These are phyloP conservation scores for Oceanites oceanicus DNA, from an alignment of 2,113 vertebrate genomes.

Conservation along the genomic window DNA sequence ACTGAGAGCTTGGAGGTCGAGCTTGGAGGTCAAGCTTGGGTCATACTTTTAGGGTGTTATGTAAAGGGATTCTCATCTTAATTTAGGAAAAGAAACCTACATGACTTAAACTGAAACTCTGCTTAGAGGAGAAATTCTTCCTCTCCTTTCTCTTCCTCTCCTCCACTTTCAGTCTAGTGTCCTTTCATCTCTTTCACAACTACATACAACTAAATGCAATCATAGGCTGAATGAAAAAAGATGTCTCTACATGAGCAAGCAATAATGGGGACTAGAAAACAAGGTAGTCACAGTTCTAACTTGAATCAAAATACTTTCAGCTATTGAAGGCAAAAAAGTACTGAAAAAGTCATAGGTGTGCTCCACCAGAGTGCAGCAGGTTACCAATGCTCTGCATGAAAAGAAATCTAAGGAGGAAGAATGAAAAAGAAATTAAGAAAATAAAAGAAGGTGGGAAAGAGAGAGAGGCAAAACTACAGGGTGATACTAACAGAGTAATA, in stretches of 20 bases:
- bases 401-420: neutral
- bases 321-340: neutral
- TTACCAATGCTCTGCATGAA: neutral
- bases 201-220: neutral
- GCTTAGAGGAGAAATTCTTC: neutral
- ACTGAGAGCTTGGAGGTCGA: neutral
- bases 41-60: neutral
- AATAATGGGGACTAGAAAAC: neutral
- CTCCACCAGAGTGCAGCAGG: neutral
- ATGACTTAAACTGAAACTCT: neutral
- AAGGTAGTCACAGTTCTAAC: neutral
- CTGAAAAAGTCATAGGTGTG: neutral
- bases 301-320: neutral
- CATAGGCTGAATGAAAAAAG: neutral
- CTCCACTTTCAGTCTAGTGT: neutral
- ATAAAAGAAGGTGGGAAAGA: neutral
- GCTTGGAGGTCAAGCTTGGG: neutral
- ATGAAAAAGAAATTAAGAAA: neutral
- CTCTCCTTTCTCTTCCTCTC: neutral
- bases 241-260: neutral
- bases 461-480: neutral
- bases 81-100: neutral
- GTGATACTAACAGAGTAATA: neutral
- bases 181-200: neutral
- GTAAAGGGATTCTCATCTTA: neutral